phyloP scores from a whole-genome alignment of 2,797 vertebrate genomes.

The Glyptemys insculpta region DNA sequence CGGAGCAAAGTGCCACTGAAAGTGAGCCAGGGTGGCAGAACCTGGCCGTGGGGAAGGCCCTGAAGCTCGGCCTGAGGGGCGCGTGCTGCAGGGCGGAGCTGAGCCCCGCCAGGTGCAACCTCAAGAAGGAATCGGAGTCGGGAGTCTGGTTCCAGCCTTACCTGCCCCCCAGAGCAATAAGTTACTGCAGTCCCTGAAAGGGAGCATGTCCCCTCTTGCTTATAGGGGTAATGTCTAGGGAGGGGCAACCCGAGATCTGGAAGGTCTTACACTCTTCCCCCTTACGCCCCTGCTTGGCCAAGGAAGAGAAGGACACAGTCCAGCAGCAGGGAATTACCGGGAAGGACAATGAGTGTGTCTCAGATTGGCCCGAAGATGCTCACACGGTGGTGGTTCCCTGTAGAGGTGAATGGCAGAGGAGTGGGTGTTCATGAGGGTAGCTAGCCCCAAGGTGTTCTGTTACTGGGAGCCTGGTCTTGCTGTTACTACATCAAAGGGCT shows the following conservation, averaged over 20 bases:
- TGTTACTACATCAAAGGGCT: neutral
- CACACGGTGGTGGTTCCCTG: neutral
- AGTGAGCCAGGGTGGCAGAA: neutral
- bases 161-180: neutral
- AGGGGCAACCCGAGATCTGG: neutral
- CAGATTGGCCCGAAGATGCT: neutral
- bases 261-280: too few species aligned
- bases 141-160: neutral
- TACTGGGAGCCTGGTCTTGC: too few species aligned
- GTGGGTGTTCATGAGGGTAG: neutral
- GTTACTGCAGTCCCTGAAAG: neutral
- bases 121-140: neutral
- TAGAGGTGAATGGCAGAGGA: neutral
- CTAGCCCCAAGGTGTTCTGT: neutral
- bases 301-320: neutral
- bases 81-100: neutral
- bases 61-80: accelerated
- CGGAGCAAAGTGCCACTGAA: neutral
- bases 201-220: neutral
- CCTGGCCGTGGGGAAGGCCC: neutral
- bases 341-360: neutral
- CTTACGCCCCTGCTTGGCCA: neutral
- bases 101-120: neutral
- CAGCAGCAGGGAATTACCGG: neutral
- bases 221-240: neutral